Evolutionary conservation across 2,113 vertebrate species (phyloP), one percentile per base, ranked within the genome.

Genomic region (Harpagus bidentatus): DNA sequence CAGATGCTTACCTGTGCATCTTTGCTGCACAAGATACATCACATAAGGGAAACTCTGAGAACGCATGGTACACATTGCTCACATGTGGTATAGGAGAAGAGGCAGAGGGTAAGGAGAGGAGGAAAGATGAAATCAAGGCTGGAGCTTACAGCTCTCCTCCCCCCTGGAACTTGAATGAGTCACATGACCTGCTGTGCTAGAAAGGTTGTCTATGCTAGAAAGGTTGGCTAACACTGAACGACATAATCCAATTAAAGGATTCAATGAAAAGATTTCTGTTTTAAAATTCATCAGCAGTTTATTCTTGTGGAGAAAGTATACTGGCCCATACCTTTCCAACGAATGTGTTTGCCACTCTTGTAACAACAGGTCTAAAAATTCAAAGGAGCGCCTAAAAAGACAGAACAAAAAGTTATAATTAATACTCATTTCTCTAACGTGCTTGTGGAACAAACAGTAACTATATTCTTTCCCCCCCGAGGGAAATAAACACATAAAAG

Each of bases 341-440:
- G 98, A 99, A 96, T 98, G 98, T 1, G 98, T 99, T 87, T 99
- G 99, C 99, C 99, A 99, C 80, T 99, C 99, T 90, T 99, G 99
- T 86, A 99, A 97, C 86, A 99, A 94, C 83, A 99, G 97, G 89
- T 99, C 99, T 98, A 99, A 95, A 97, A 99, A 99, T 96, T 99
- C 99, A 92, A 98, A 99, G 86, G 98, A 99, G 83, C 99, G 99
- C 83, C 99, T 99, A 95, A 36, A 91, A 95, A 74, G 61, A 94
- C 15, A 81, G 36, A 71, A 88, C 31, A 63, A 20, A 25, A 78
- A 28, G 28, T 34, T 29, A 4, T 56, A 88, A 95, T 96, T 89
- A 95, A 77, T 61, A 81, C 5, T 45, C 1, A 38, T 38, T 89
- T 93, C 40, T 94, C 17, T 69, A 69, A 83, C 13, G 1, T 22